phyloP scores from a whole-genome alignment of 2,888 invertebrate genomes.

The Ctenicera cuprea region DNA sequence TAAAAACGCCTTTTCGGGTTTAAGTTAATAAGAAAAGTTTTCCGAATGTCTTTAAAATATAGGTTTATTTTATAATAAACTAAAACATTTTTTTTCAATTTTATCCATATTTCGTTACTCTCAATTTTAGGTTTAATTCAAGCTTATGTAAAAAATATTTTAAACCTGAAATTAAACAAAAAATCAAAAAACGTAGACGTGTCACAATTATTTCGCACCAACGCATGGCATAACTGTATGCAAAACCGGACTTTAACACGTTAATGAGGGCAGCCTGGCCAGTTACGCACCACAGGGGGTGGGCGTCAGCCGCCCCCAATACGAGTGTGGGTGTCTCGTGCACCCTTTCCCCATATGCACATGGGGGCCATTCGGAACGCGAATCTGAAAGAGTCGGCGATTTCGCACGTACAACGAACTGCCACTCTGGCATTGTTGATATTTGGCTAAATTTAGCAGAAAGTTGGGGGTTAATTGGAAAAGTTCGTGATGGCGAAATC shows the following conservation, averaged over 20 bases:
- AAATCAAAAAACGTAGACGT: slow-evolving; percentile 20
- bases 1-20: too few relatives aligned
- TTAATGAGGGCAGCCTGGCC: slow-evolving; percentile 73
- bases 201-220: slow-evolving; percentile 54
- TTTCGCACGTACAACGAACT: slow-evolving; percentile 26
- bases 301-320: slow-evolving; percentile 56
- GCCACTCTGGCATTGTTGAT: slow-evolving; percentile 27
- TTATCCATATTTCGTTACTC: too few relatives aligned
- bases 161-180: too few relatives aligned
- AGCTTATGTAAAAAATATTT: too few relatives aligned
- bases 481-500: slow-evolving; percentile 22
- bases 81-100: too few relatives aligned
- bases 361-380: slow-evolving; percentile 37
- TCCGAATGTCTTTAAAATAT: too few relatives aligned
- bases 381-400: slow-evolving; percentile 29
- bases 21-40: too few relatives aligned
- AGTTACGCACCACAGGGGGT: slow-evolving; percentile 72
- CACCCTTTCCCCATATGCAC: slow-evolving; percentile 47
- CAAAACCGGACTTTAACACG: slow-evolving; percentile 72
- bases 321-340: slow-evolving; percentile 51
- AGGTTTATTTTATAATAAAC: too few relatives aligned
- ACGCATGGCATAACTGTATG: slow-evolving; percentile 72
- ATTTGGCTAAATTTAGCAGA: slow-evolving; percentile 26
- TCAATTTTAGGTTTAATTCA: too few relatives aligned
- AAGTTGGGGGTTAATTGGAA: slow-evolving; percentile 32